phyloP scores from a whole-genome alignment of 2,888 invertebrate genomes.

The Trachelus tabidus region DNA sequence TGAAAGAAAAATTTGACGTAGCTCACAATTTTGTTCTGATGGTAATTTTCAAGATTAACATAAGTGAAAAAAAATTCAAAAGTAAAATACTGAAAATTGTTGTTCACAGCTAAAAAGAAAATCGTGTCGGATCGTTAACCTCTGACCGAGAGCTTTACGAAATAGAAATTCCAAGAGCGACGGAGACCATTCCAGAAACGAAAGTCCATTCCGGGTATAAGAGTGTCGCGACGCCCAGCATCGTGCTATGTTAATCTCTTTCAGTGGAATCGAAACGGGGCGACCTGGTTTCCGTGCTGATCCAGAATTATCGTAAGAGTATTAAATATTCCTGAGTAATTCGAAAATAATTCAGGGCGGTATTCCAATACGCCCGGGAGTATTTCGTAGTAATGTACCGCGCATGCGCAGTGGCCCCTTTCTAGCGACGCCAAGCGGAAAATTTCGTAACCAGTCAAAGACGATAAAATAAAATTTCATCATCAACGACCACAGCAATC shows the following conservation, averaged over 20 bases:
- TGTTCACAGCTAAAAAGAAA: not conserved
- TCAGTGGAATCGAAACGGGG: not conserved
- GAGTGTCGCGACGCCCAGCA: not conserved
- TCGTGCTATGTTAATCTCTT: not conserved
- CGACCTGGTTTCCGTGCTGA: not conserved
- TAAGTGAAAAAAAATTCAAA: not conserved
- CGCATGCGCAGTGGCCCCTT: not conserved
- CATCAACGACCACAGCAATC: not conserved
- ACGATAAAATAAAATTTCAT: not conserved
- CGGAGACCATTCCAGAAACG: conserved; percentile 16
- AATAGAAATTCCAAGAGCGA: conserved; percentile 7
- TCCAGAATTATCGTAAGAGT: not conserved
- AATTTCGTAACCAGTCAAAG: not conserved
- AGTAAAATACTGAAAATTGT: not conserved
- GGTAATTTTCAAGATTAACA: not conserved
- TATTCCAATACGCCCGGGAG: too few relatives aligned
- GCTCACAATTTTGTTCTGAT: not conserved
- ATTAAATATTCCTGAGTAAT: not conserved
- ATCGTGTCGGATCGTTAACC: not conserved
- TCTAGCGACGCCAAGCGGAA: not conserved
- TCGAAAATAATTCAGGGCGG: not conserved
- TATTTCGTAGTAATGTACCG: not conserved
- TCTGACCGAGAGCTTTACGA: not conserved
- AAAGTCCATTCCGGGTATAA: conserved; percentile 8
- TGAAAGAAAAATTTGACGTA: not conserved